Conservation (phyloP, 2,888 invertebrate genomes). For the Hydriomena furcata region DNA sequence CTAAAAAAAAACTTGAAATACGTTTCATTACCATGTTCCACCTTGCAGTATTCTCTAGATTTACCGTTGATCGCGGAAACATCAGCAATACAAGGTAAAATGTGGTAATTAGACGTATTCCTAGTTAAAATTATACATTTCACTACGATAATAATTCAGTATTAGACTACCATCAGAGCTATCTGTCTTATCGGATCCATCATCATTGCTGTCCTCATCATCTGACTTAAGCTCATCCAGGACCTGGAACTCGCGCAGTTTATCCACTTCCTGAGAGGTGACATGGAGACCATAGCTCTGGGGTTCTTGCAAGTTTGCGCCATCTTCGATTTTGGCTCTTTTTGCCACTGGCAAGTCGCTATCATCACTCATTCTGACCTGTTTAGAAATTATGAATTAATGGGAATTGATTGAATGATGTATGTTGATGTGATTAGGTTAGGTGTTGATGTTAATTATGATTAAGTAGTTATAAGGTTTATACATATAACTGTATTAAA, state of each 20-base stretch:
- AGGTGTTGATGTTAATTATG: no score
- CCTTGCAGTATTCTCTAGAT: no score
- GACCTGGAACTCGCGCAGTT: slow-evolving; percentile 69
- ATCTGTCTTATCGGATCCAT: slow-evolving; percentile 63
- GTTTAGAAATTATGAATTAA: slow-evolving; percentile 45
- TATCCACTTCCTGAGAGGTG: slow-evolving; percentile 59
- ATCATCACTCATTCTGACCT: slow-evolving; percentile 44
- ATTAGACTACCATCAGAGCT: slow-evolving; percentile 48
- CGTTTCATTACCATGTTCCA: no score
- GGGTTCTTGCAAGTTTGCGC: slow-evolving; percentile 23
- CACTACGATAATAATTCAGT: background rate
- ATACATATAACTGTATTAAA: no score
- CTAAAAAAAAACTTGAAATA: no score
- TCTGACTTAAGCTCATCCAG: slow-evolving; percentile 74
- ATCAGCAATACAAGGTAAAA: no score
- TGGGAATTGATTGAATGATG: slow-evolving; percentile 20
- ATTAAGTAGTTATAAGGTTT: background rate
- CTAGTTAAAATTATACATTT: no score
- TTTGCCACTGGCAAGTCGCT: slow-evolving; percentile 49
- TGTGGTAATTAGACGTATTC: no score
- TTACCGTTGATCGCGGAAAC: no score
- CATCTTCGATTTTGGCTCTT: slow-evolving; percentile 45
- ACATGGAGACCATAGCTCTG: slow-evolving; percentile 36
- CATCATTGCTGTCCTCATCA: slow-evolving; percentile 70
- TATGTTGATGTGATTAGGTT: no score